Percentiles rank a stretch among this genome's conserved stretches.
phyloP scores from a whole-genome alignment of 2,888 invertebrate species.

The Andrena bucephala region DNA sequence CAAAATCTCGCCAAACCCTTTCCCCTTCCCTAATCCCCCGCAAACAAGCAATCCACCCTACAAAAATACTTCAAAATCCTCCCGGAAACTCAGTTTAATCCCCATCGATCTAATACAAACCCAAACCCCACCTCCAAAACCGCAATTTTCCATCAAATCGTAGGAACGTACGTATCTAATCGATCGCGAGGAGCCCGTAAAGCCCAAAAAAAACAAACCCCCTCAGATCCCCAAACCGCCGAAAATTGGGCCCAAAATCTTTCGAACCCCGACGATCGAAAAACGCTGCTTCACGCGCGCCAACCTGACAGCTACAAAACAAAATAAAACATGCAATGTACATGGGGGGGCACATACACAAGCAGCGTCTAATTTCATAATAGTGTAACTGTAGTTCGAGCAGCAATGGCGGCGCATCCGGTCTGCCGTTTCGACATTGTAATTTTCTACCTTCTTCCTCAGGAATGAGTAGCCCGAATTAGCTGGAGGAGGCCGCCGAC shows the following conservation, averaged over 20 bases:
- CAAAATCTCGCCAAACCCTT: too few relatives aligned
- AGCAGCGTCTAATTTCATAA: slow-evolving; percentile 45
- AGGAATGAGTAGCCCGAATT: neutral
- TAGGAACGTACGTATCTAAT: too few relatives aligned
- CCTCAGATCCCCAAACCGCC: too few relatives aligned
- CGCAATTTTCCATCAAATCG: too few relatives aligned
- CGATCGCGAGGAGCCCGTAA: too few relatives aligned
- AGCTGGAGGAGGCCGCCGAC: neutral
- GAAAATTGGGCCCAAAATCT: neutral
- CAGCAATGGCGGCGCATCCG: slow-evolving; percentile 61
- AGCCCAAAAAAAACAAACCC: too few relatives aligned
- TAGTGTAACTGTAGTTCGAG: slow-evolving; percentile 22
- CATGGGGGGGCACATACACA: neutral
- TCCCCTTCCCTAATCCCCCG: too few relatives aligned
- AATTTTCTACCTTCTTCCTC: slow-evolving; percentile 13
- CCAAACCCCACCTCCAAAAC: too few relatives aligned
- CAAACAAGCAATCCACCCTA: too few relatives aligned
- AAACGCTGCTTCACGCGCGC: slow-evolving; percentile 13
- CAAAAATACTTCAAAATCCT: too few relatives aligned
- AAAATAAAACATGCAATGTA: slow-evolving; percentile 7
- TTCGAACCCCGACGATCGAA: neutral
- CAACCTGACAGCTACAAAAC: slow-evolving; percentile 1
- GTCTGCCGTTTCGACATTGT: slow-evolving; percentile 49
- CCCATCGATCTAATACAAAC: too few relatives aligned
- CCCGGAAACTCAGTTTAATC: too few relatives aligned